A percentile compares a stretch with the other conserved stretches of the same genome.
Evolutionary conservation across 2,113 vertebrate genomes (phyloP).

Genomic region (Tretioscincus oriximinensis): DNA sequence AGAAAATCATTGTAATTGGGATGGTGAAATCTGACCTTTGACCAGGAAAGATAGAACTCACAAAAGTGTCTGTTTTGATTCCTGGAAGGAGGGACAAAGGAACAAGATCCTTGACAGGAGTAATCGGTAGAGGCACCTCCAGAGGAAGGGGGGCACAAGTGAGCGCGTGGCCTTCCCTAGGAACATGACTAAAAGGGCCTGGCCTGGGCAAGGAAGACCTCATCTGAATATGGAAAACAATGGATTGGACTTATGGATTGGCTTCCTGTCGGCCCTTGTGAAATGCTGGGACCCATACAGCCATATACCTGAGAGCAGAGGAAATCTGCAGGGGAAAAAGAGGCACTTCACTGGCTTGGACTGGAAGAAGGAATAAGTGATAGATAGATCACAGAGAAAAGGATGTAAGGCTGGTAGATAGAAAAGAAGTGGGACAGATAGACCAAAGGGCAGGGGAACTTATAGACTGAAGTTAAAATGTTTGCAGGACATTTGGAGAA

Average conservation of each 20-base stretch:
- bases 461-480: too few relatives aligned
- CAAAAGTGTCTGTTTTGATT: slow-evolving; percentile 72
- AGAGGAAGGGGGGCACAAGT: slow-evolving; percentile 34
- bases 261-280: neutral
- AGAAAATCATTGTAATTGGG: slow-evolving; percentile 68
- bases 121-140: slow-evolving; percentile 47
- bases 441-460: neutral
- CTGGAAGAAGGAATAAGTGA: neutral
- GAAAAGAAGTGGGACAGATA: neutral
- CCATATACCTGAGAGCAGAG: neutral
- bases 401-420: neutral
- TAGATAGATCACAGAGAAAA: neutral
- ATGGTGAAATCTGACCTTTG: slow-evolving; percentile 73
- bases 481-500: neutral
- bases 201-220: neutral
- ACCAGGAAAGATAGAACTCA: slow-evolving; percentile 65
- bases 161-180: slow-evolving; percentile 54
- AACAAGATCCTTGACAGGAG: slow-evolving; percentile 68
- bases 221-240: slow-evolving; percentile 58
- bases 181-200: slow-evolving; percentile 12
- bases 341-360: neutral
- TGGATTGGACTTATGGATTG: neutral
- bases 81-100: slow-evolving; percentile 69
- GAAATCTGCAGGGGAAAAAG: neutral
- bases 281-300: neutral